phyloP scores from a whole-genome alignment of 2,797 vertebrate genomes.

The Tinamus major region DNA sequence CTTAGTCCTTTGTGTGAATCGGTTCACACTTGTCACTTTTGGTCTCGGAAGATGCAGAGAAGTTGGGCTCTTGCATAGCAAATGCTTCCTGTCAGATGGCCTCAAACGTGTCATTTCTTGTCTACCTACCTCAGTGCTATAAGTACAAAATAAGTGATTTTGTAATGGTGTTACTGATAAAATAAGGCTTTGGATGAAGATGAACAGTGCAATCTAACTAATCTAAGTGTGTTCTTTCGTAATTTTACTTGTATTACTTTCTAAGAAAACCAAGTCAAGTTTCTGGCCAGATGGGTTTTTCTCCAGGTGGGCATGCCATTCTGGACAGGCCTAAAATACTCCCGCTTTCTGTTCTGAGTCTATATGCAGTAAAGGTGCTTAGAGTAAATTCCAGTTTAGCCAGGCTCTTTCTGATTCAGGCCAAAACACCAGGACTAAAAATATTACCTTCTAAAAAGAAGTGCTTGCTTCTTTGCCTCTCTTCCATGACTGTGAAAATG shows the following conservation, averaged over 20 bases:
- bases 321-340: not conserved
- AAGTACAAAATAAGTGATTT: not conserved
- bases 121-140: not conserved
- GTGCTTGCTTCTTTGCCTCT: not conserved
- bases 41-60: not conserved
- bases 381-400: not conserved
- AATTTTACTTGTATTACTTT: not conserved
- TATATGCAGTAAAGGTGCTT: not conserved
- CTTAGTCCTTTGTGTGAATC: not conserved
- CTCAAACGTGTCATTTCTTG: rapidly evolving
- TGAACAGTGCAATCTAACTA: not conserved
- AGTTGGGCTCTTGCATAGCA: not conserved
- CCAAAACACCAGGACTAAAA: not conserved
- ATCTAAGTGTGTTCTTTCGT: not conserved
- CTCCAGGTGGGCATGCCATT: not conserved
- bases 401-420: not conserved
- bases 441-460: not conserved
- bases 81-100: not conserved
- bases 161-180: not conserved
- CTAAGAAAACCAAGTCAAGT: not conserved
- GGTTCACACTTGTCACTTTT: not conserved
- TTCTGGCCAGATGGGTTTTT: not conserved
- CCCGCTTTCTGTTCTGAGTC: not conserved
- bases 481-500: not conserved
- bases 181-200: not conserved